Evolutionary conservation across 2,113 vertebrate species (phyloP).

Genomic region (Octodon degus): DNA sequence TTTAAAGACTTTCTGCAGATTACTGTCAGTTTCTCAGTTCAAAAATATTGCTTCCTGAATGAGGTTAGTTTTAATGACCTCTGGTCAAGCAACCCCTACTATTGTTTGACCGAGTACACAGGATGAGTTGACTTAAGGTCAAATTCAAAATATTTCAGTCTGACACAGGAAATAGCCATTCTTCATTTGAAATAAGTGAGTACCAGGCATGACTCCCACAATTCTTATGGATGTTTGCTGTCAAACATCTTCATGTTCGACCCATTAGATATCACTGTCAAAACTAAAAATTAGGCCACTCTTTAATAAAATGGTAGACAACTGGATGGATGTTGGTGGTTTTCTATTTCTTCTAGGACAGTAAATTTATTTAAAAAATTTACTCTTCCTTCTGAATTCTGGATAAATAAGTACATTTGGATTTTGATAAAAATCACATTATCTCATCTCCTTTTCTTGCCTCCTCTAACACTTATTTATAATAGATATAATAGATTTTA

Average conservation of each 20-base stretch:
- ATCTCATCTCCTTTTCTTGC: background rate
- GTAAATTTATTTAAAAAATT: background rate
- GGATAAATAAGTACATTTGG: background rate
- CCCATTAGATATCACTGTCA: background rate
- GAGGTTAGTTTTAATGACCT: background rate
- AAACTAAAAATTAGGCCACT: constrained; percentile 37
- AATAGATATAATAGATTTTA: background rate
- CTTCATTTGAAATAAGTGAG: background rate
- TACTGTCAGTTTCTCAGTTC: background rate
- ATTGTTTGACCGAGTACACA: background rate
- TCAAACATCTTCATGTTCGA: constrained; percentile 11
- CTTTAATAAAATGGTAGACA: background rate
- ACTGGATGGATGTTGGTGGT: background rate
- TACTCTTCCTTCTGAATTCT: background rate
- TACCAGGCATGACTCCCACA: background rate
- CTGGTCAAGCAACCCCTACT: constrained; percentile 2
- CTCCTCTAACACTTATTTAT: background rate
- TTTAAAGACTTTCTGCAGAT: constrained; percentile 51
- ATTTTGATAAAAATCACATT: background rate
- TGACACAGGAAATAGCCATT: background rate
- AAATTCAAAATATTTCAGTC: constrained; percentile 38
- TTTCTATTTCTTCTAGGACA: constrained; percentile 1
- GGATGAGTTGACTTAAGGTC: background rate
- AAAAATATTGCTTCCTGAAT: constrained; percentile 19
- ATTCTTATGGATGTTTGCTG: background rate